phyloP scores from a whole-genome alignment of 53 echinoderm and acorn worm species.

The Actinopyga echinites region DNA sequence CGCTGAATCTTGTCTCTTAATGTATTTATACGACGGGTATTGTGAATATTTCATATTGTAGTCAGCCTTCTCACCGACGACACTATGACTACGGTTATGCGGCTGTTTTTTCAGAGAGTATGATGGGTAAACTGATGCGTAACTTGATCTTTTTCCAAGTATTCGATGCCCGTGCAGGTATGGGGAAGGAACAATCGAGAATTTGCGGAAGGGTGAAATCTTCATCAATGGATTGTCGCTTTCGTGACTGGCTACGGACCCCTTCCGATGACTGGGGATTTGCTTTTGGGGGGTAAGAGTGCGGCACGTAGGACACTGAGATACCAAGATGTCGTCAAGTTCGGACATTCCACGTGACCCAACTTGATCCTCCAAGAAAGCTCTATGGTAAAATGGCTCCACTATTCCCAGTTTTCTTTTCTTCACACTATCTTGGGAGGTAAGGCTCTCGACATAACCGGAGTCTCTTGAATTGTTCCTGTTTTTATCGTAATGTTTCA shows the following conservation, averaged over 20 bases:
- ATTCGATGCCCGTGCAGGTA: slow-evolving; percentile 1
- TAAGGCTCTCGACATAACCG: slow-evolving; percentile 20
- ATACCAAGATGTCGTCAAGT: not conserved
- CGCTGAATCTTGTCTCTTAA: slow-evolving; percentile 9
- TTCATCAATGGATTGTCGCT: not conserved
- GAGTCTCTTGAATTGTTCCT: slow-evolving; percentile 35
- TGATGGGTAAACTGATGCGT: not conserved
- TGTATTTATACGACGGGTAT: not conserved
- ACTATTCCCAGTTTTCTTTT: slow-evolving; percentile 40
- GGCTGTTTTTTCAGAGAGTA: not conserved
- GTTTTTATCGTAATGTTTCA: slow-evolving; percentile 3
- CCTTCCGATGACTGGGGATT: not conserved
- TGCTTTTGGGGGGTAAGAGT: not conserved
- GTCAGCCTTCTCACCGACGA: slow-evolving; percentile 18
- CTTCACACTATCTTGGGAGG: slow-evolving; percentile 37
- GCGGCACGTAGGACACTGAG: slow-evolving; percentile 18
- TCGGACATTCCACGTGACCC: not conserved
- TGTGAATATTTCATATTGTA: slow-evolving; percentile 20
- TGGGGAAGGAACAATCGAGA: not conserved
- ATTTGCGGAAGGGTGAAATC: not conserved
- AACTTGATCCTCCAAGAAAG: not conserved
- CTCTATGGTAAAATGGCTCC: slow-evolving; percentile 1
- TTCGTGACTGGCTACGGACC: not conserved
- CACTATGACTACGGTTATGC: slow-evolving; percentile 9
- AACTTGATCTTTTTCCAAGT: slow-evolving; percentile 12